Evolutionary conservation across 2,113 vertebrate species (phyloP).

Genomic region (Hippolais icterina): DNA sequence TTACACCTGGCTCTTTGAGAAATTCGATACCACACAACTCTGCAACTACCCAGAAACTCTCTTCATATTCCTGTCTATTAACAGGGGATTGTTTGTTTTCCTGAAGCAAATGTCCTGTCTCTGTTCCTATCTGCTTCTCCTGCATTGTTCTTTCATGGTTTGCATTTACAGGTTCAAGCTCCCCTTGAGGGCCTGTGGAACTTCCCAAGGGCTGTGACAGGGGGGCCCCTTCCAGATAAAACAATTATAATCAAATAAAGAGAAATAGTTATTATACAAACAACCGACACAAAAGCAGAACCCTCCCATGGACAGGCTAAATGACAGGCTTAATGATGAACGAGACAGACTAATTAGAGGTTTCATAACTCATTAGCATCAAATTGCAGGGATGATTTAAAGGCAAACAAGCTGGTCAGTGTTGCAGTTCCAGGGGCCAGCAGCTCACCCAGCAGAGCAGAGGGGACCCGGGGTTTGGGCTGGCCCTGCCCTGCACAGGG

Average conservation of each 20-base stretch:
- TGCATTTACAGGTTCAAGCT: background rate
- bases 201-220: background rate
- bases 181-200: background rate
- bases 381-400: background rate
- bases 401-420: background rate
- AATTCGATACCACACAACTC: fast-evolving
- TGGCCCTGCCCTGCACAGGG: background rate
- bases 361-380: conserved; percentile 24
- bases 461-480: fast-evolving
- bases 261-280: background rate
- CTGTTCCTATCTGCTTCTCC: background rate
- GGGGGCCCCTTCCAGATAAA: background rate
- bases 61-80: fast-evolving
- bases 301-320: background rate
- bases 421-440: background rate
- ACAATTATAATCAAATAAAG: background rate
- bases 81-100: too few relatives aligned
- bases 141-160: background rate
- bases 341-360: background rate
- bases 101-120: background rate
- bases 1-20: too few relatives aligned
- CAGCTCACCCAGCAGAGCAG: background rate
- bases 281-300: background rate
- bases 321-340: background rate
- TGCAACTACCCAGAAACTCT: fast-evolving